A percentile compares a stretch with the other conserved stretches of the same genome.
phyloP scores from a whole-genome alignment of 2,113 vertebrate species.

The Tetraodon nigroviridis region DNA sequence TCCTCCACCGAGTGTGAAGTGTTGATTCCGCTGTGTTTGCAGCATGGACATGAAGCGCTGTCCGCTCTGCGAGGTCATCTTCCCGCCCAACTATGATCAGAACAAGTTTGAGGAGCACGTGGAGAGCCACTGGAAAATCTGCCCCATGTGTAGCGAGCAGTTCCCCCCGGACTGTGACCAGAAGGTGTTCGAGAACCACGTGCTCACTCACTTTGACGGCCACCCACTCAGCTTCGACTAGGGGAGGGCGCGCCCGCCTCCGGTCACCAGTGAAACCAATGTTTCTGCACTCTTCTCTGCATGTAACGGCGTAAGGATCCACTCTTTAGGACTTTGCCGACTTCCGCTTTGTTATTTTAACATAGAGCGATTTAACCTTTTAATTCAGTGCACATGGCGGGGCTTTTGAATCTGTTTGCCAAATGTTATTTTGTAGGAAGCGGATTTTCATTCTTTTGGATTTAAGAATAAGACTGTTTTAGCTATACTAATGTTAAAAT shows the following conservation, averaged over 20 bases:
- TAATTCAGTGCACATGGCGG: constrained; percentile 37
- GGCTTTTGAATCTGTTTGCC: constrained; percentile 33
- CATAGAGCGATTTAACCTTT: constrained; percentile 46
- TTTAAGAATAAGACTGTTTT: constrained; percentile 45
- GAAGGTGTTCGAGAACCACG: constrained; percentile 91
- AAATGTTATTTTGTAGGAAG: constrained; percentile 21
- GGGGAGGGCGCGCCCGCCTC: constrained; percentile 34
- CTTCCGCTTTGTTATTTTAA: constrained; percentile 52
- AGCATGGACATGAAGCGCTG: constrained; percentile 93
- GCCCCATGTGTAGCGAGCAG: constrained; percentile 97
- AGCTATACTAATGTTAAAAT: constrained; percentile 25
- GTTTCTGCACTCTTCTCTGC: constrained; percentile 56
- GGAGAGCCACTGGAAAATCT: constrained; percentile 99
- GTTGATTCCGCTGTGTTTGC: constrained; percentile 45
- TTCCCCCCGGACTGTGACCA: constrained; percentile 95
- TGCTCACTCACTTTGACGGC: constrained; percentile 93
- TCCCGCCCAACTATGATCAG: constrained; percentile 97
- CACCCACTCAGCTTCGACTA: constrained; percentile 86
- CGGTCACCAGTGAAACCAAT: constrained; percentile 46
- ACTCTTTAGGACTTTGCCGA: constrained; percentile 47
- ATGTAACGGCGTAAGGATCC: constrained; percentile 62
- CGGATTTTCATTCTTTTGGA: constrained; percentile 33
- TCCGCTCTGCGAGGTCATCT: constrained; percentile 93
- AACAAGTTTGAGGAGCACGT: constrained; percentile 96
- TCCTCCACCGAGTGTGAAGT: constrained; percentile 45